Conservation (phyloP, 2,888 invertebrate genomes). For the Boloria euphrosyne region DNA sequence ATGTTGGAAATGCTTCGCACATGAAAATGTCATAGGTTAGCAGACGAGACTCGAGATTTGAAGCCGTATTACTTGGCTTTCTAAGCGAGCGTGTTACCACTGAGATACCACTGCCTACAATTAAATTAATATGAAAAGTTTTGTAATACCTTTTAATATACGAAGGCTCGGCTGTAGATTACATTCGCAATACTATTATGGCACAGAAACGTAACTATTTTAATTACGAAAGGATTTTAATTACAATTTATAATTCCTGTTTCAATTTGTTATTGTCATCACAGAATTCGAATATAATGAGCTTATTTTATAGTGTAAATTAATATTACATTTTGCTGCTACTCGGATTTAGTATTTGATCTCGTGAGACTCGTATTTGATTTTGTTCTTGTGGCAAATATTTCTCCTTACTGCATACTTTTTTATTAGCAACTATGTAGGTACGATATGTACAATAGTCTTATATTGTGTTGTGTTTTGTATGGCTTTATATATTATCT, state of each 20-base stretch:
- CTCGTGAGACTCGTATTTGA: background rate
- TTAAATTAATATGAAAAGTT: background rate
- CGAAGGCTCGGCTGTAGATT: constrained; percentile 15
- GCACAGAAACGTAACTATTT: constrained; percentile 9
- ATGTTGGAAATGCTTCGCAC: too few species aligned
- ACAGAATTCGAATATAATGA: constrained; percentile 7
- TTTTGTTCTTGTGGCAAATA: background rate
- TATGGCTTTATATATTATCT: too few species aligned
- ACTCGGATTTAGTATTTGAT: background rate
- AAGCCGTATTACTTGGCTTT: too few species aligned
- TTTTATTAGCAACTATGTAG: too few species aligned
- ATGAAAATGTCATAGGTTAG: too few species aligned
- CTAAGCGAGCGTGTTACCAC: too few species aligned
- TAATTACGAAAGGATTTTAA: constrained; percentile 17
- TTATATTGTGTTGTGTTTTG: too few species aligned
- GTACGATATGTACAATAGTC: too few species aligned
- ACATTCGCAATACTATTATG: constrained; percentile 7
- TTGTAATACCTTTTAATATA: constrained; percentile 15
- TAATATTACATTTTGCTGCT: background rate
- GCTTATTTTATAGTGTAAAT: constrained; percentile 1
- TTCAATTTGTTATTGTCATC: constrained; percentile 12
- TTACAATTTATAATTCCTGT: constrained; percentile 8
- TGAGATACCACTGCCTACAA: too few species aligned
- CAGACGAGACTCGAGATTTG: too few species aligned
- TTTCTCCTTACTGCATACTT: background rate